Evolutionary conservation across 2,113 vertebrate genomes (phyloP).

Genomic region (Paraplagusia blochii): DNA sequence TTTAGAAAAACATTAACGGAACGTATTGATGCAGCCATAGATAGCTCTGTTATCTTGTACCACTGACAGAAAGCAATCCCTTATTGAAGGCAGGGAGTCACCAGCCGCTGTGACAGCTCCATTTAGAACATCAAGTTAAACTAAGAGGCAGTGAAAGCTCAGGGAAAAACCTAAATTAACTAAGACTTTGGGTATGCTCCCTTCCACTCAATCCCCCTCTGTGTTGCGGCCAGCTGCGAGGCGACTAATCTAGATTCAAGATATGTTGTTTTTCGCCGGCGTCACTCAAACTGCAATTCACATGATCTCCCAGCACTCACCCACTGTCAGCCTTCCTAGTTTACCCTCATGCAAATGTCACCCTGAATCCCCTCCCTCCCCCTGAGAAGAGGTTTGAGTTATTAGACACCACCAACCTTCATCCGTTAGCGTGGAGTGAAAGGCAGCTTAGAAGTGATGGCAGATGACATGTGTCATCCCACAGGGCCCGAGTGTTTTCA

Average conservation of each 20-base stretch:
- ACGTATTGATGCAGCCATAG: conserved; percentile 55
- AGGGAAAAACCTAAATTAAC: conserved; percentile 56
- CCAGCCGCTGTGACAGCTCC: conserved; percentile 45
- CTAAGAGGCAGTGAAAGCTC: conserved; percentile 27
- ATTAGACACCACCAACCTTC: conserved; percentile 55
- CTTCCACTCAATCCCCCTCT: conserved; percentile 30
- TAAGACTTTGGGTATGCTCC: conserved; percentile 33
- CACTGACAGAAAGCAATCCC: conserved; percentile 45
- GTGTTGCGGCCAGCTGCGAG: conserved; percentile 18
- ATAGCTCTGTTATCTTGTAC: conserved; percentile 64
- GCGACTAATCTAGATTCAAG: conserved; percentile 21
- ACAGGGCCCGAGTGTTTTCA: conserved; percentile 42
- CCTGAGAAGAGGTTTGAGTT: conserved; percentile 37
- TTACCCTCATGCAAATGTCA: conserved; percentile 42
- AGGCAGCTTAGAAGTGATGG: conserved; percentile 41
- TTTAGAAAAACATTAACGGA: not conserved
- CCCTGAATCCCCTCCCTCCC: not conserved
- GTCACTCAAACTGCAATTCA: conserved; percentile 27
- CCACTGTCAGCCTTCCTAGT: conserved; percentile 30
- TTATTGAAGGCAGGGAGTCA: conserved; percentile 30
- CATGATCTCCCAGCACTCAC: conserved; percentile 25
- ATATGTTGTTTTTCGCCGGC: conserved; percentile 15
- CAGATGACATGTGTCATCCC: conserved; percentile 44
- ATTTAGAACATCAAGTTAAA: conserved; percentile 27
- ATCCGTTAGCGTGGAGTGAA: conserved; percentile 44